Evolutionary conservation across 1,140 invertebrate species (phyloP).

Genomic region (Adoxophyes honmai): DNA sequence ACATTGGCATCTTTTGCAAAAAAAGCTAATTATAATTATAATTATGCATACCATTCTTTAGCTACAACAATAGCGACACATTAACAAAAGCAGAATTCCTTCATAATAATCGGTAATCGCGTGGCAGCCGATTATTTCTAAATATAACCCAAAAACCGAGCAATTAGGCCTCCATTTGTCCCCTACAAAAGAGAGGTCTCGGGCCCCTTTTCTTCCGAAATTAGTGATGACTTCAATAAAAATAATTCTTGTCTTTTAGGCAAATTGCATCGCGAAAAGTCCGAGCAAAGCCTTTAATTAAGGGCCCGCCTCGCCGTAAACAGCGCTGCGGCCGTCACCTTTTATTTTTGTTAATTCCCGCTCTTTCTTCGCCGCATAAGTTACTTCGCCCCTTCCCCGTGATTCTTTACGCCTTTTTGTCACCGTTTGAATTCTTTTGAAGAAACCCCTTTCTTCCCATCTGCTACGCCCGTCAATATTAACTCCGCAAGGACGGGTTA

Average conservation of each 20-base stretch:
- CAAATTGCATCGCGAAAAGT: slow-evolving; percentile 75
- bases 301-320: slow-evolving; percentile 67
- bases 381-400: slow-evolving; percentile 68
- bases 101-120: slow-evolving; percentile 42
- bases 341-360: slow-evolving; percentile 77
- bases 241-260: slow-evolving; percentile 77
- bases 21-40: too few species aligned
- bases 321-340: slow-evolving; percentile 72
- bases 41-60: too few species aligned
- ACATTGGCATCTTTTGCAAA: too few species aligned
- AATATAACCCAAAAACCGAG: slow-evolving; percentile 57
- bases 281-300: slow-evolving; percentile 75
- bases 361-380: slow-evolving; percentile 74
- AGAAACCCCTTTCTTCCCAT: slow-evolving; percentile 72
- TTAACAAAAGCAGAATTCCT: slow-evolving; percentile 15
- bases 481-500: slow-evolving; percentile 68
- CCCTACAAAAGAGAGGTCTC: slow-evolving; percentile 59
- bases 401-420: slow-evolving; percentile 77
- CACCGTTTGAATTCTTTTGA: slow-evolving; percentile 73
- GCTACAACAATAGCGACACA: neutral
- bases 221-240: slow-evolving; percentile 77
- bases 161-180: slow-evolving; percentile 70
- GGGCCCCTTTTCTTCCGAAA: slow-evolving; percentile 58
- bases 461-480: slow-evolving; percentile 78
- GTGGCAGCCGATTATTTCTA: slow-evolving; percentile 41